Evolutionary conservation across 37 sponge, comb jelly and placozoan genomes (phyloP).

Genomic region (Spongilla lacustris): DNA sequence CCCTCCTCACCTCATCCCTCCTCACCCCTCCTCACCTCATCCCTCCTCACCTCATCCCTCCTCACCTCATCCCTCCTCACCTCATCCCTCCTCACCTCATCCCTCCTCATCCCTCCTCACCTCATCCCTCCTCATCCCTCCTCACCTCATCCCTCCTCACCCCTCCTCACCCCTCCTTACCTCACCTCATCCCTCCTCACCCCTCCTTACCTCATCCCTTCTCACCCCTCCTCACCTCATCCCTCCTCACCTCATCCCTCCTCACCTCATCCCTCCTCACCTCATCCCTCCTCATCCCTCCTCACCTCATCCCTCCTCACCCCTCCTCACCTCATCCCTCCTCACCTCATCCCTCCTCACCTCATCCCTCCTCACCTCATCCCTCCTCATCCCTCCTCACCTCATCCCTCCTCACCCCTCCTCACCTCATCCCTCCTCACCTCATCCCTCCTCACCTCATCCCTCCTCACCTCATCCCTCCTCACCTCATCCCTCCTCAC

Average conservation of each 20-base stretch:
- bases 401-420: slow-evolving; percentile 22
- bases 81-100: slow-evolving; percentile 33
- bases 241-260: neutral
- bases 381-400: neutral
- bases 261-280: neutral
- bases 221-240: neutral
- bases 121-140: slow-evolving; percentile 24
- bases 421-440: slow-evolving; percentile 38
- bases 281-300: neutral
- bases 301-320: neutral
- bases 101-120: slow-evolving; percentile 5
- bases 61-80: slow-evolving; percentile 31
- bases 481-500: slow-evolving; percentile 20
- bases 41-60: slow-evolving; percentile 7
- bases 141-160: slow-evolving; percentile 3
- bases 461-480: slow-evolving; percentile 8
- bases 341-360: neutral
- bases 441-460: neutral
- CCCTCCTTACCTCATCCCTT: neutral
- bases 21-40: neutral
- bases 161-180: neutral
- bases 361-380: neutral
- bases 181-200: neutral
- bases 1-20: neutral
- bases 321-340: neutral